These are phyloP conservation scores for Dicrurus megarhynchus DNA, from an alignment of 2,113 vertebrate genomes.

Conservation along the genomic window DNA sequence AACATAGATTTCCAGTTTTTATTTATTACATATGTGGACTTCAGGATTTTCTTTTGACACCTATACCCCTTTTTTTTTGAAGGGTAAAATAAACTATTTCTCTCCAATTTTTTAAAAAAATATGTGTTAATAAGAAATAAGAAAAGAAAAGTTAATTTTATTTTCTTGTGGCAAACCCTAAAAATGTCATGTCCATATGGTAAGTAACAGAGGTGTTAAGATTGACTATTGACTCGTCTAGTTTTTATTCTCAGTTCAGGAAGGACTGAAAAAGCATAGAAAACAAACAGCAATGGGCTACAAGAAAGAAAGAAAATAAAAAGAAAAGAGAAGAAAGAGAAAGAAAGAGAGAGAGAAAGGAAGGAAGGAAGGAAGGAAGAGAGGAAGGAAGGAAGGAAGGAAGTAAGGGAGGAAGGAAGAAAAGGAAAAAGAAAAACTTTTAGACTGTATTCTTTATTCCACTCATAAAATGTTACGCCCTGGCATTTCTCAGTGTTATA, in stretches of 20 bases:
- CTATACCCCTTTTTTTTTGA: neutral
- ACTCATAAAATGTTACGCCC: neutral
- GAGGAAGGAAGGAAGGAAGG: accelerated
- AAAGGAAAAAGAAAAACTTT: neutral
- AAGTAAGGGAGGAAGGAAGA: no score
- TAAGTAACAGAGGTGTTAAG: neutral
- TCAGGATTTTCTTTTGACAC: neutral
- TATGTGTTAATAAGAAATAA: neutral
- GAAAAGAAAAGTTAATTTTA: neutral
- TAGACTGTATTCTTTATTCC: neutral
- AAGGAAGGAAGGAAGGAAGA: accelerated
- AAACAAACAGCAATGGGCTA: neutral
- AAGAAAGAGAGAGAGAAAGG: no score
- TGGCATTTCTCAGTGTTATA: neutral
- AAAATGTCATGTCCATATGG: accelerated
- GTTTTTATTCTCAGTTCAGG: neutral
- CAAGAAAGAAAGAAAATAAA: neutral
- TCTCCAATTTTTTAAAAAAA: neutral
- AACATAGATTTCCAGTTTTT: neutral
- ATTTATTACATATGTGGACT: neutral
- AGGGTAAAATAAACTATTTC: neutral
- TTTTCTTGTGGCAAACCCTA: neutral
- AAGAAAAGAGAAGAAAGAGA: no score
- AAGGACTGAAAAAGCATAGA: neutral
- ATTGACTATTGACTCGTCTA: neutral